Base-by-base conservation (phyloP, 2,113 vertebrate species). In the Mirounga angustirostris region DNA sequence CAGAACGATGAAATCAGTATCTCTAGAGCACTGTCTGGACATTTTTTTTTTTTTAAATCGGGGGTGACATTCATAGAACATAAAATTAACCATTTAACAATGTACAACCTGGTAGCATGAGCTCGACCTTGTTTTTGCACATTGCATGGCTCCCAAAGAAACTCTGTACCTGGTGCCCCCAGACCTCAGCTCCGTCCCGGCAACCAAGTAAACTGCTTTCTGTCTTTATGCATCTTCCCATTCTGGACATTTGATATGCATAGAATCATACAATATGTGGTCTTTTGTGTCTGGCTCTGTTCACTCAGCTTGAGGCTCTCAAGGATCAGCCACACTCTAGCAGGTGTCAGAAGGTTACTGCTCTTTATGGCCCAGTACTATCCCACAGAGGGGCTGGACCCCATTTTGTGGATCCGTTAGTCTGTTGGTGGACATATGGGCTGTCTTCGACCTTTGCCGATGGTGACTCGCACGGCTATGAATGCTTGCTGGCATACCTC, bases 131-230 rank as follows among this genome's bases (percentile, higher is more conserved):
- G 6, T 52, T 26, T 63, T 6, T 43, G 36, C 40, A 43, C 24
- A 15, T 18, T 86, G 65, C 18, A 2, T n/a, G 1, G 12, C 10
- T 30, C 15, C 21, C 7, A 15, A 28, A 69, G 69, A 69, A 87
- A 21, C 2, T 1, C 21, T 14, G 36, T 26, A 28, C 52, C 2
- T 11, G 7, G 7, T 21, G 5, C 14, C 8, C 1, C 19, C 22
- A 36, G 63, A 4, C 30, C 63, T 30, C 33, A 52, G 30, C 26
- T 18, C 13, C 63, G 2, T 54, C 24, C 52, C 1, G 33, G 54
- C 1, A 46, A n/a, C 14, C 50, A 15, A 8, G 7, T 18, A 3
- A 69, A 11, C 22, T 15, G 9, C 7, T 9, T 58, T 69, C 61
- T 4, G 74, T 36, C 52, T 69, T 52, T 12, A 12, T 36, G 61